These are phyloP conservation scores for Verasper variegatus DNA, from an alignment of 2,113 vertebrate genomes.

Conservation along the genomic window DNA sequence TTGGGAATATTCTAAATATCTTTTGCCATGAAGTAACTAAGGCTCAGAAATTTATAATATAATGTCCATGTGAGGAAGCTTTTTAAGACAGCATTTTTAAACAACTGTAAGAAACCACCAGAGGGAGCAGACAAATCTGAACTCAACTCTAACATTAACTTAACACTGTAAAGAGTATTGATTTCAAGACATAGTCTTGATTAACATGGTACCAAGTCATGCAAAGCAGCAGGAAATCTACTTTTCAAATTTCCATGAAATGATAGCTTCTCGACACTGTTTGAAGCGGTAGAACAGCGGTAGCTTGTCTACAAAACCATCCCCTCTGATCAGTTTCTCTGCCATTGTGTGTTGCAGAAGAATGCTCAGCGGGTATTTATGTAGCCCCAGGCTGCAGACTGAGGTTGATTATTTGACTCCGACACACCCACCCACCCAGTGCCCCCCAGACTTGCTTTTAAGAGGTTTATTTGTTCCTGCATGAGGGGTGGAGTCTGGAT, in stretches of 20 bases:
- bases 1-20: slow-evolving; percentile 22
- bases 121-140: slow-evolving; percentile 17
- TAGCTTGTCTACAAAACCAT: slow-evolving; percentile 52
- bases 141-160: slow-evolving; percentile 13
- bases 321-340: slow-evolving; percentile 61
- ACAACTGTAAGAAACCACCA: slow-evolving; percentile 19
- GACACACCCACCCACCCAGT: slow-evolving; percentile 13
- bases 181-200: not conserved
- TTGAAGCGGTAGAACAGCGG: slow-evolving; percentile 30
- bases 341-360: slow-evolving; percentile 61
- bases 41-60: slow-evolving; percentile 2
- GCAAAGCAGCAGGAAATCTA: not conserved
- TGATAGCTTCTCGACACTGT: not conserved
- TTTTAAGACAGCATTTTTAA: slow-evolving; percentile 38
- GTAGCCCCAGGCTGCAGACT: slow-evolving; percentile 69
- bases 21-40: slow-evolving; percentile 1
- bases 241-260: slow-evolving; percentile 15
- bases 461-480: slow-evolving; percentile 78
- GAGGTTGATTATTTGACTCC: slow-evolving; percentile 62
- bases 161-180: not conserved
- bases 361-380: slow-evolving; percentile 66
- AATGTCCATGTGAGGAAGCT: slow-evolving; percentile 1
- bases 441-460: slow-evolving; percentile 77
- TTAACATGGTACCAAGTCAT: slow-evolving; percentile 27
- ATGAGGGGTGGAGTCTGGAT: slow-evolving; percentile 69